Percentiles rank a stretch among this genome's conserved stretches.
Evolutionary conservation across 2,113 vertebrate genomes (phyloP).

Genomic region (Malurus melanocephalus): DNA sequence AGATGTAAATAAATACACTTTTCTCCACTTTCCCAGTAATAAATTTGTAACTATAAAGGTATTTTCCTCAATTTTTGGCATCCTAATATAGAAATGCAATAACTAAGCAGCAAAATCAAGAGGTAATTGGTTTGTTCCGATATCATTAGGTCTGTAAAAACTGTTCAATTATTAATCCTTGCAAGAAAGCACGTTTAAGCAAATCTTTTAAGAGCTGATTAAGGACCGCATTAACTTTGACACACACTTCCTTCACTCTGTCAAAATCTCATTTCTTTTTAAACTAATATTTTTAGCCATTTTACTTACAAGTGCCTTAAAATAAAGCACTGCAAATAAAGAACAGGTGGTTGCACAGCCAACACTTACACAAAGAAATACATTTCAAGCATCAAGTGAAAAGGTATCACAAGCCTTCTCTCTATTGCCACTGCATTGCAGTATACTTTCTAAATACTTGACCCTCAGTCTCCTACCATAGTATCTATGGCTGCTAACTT

Average conservation of each 20-base stretch:
- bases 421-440: slow-evolving; percentile 17
- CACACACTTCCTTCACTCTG: not conserved
- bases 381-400: not conserved
- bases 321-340: not conserved
- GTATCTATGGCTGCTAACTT: not conserved
- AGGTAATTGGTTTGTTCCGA: slow-evolving; percentile 24
- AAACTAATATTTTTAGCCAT: not conserved
- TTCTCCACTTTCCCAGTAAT: not conserved
- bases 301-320: not conserved
- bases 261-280: not conserved
- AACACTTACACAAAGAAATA: not conserved
- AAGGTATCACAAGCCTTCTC: not conserved
- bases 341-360: not conserved
- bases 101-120: slow-evolving; percentile 18
- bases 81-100: not conserved
- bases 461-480: not conserved
- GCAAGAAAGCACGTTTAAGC: slow-evolving; percentile 28
- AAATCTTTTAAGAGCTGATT: slow-evolving; percentile 13
- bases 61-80: slow-evolving; percentile 9
- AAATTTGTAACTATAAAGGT: not conserved
- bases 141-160: slow-evolving; percentile 30
- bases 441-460: not conserved
- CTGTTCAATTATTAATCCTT: slow-evolving; percentile 36
- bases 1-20: not conserved
- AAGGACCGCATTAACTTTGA: not conserved